Base-by-base conservation (phyloP, 2,888 invertebrate species). In the Rotaria sp. region DNA sequence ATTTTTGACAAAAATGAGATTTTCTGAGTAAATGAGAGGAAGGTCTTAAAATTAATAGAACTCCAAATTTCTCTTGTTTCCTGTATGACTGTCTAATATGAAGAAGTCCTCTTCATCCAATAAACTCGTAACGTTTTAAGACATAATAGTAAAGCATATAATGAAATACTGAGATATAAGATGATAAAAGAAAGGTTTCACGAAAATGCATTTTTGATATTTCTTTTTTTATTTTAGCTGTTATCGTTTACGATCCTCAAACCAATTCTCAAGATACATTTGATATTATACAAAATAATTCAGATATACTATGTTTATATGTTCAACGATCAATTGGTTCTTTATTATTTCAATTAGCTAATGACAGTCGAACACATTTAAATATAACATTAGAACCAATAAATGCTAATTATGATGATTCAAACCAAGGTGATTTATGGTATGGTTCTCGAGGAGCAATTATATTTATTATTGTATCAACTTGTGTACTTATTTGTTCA, bases 401-500 rank as follows among this genome's bases (percentile, higher is more conserved):
- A 45, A 11, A 26, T 5, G 26, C 11, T 38, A 45, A 41, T 1
- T 45, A 11, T 15, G n/a, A 80, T 45, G 26, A 41, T 80, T 41
- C 4, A 8, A n/a, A 10, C n/a, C 41, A 45, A 21, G 45, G 10
- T 15, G 30, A 41, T 80, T 4, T 80, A 26, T 80, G 41, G 41
- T 45, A 38, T 45, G 45, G 45, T 10, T n/a, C 45, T 15, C 11
- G 26, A 80, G 38, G 41, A 26, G 45, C 80, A 26, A 45, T 45
- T 26, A n/a, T 97, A 88, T 96, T 97, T 92, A 96, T 97, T 87
- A 96, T 96, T 88, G 95, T 96, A 88, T 96, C 96, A 2, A 96
- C 97, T 92, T 96, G 96, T 89, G 95, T 97, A 87, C 93, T 96
- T 89, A 96, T 96, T 95, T 94, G 96, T 89, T 96, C 96, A 88